Evolutionary conservation across 2,797 vertebrate genomes (phyloP), one percentile per base, ranked within the genome.

Genomic region (Coluber constrictor): DNA sequence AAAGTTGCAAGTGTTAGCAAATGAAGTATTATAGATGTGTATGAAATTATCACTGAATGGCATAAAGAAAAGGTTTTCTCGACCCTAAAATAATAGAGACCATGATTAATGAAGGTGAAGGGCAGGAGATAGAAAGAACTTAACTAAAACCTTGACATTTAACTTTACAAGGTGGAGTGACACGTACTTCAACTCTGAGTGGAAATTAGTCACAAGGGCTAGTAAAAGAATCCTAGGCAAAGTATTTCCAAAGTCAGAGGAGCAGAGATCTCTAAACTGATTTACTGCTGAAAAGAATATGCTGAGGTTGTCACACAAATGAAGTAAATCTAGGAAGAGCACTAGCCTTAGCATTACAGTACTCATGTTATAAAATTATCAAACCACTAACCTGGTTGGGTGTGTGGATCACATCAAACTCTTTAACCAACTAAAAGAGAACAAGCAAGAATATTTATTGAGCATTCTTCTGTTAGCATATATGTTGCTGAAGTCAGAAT

Each of bases 351-450:
- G 20, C 7, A 92, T 13, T 29, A 91, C 16, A 37, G 70, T 74
- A 16, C 0, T 2, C 1, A 55, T 11, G 0, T 6, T 90, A n/a
- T 6, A 0, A n/a, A 89, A 88, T 29, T 54, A 86, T 37, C 23
- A 91, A 89, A 59, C 92, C 93, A 97, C 97, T 86, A 94, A 97
- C 97, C 97, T 97, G 97, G 95, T 92, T 97, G 92, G 97, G 96
- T 74, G 97, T 96, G 94, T 97, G 97, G 96, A 97, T 97, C 95
- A 97, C 96, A 0, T 97, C 97, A 93, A 97, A 97, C 95, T 97
- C 97, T 95, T 96, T 97, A 59, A 97, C 96, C 96, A 97, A 95
- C 97, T 96, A 94, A 20, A 96, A 96, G 47, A 66, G 90, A 96
- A 95, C 0, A 94, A 51, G 96, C 13, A 43, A n/a, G 94, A 55